Base-by-base conservation (phyloP, 2,797 vertebrate species). In the Geotrypetes seraphini region DNA sequence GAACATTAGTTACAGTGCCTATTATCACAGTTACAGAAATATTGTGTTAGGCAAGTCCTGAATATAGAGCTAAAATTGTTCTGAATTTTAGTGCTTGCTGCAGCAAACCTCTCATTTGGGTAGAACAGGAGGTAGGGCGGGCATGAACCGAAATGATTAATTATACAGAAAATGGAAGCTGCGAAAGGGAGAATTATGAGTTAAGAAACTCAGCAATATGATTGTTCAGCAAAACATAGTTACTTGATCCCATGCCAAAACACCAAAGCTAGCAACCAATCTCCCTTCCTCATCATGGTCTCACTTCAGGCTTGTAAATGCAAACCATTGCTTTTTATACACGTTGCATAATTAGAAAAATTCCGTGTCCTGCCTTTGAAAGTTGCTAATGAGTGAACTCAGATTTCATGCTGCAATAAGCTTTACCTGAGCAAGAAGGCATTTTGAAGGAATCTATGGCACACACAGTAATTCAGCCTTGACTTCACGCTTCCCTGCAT, bases 211-310 rank as follows among this genome's bases (percentile, higher is more conserved):
- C 36, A 26, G 17, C 54, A 10, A 3, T 8, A 6, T 0, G 0
- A 49, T 16, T 50, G 47, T 50, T 58, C 35, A 39, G 23, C 15
- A 47, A n/a, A n/a, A n/a, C 16, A 36, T 31, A 16, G 12, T 60
- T 51, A 48, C 32, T 30, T 21, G 12, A 24, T 28, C 29, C 20
- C 14, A 19, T 49, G 41, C 24, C 36, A 31, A 10, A 49, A 36
- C n/a, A 49, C 48, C n/a, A 28, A 53, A 12, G 36, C 28, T 46
- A 44, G 44, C 36, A 46, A 42, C 51, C 44, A 26, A n/a, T n/a
- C n/a, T n/a, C 14, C 4, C 25, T 32, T 25, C 12, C 24, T 39
- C 56, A 31, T 38, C 28, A 18, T 7, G 28, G 12, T 27, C 31
- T 48, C 10, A 2, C 15, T 31, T 16, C 7, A 24, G 22, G 8